These are phyloP conservation scores for Eutrigla gurnardus DNA, from an alignment of 2,797 vertebrate genomes.

Conservation along the genomic window DNA sequence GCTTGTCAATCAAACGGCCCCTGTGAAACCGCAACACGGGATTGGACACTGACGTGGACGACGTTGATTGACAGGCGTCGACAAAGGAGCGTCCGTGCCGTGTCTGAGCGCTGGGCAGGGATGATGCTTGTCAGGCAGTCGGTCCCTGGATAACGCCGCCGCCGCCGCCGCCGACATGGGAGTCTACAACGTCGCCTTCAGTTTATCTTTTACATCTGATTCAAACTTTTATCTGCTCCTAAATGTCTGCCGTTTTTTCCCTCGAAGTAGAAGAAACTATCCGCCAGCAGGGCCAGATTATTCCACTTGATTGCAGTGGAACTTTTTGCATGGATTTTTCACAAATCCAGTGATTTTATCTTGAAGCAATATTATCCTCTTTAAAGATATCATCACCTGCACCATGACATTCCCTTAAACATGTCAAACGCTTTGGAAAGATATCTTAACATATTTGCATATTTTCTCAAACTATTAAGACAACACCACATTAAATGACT, in stretches of 20 bases:
- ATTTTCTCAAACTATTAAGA: neutral
- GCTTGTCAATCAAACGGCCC: constrained; percentile 63
- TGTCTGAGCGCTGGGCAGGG: constrained; percentile 26
- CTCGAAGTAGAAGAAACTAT: constrained; percentile 17
- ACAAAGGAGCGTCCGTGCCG: constrained; percentile 37
- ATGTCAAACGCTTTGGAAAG: constrained; percentile 3
- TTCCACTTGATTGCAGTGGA: constrained; percentile 10
- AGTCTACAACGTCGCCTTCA: constrained; percentile 23
- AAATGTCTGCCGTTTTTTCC: constrained; percentile 5
- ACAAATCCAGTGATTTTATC: constrained; percentile 47
- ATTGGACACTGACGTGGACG: constrained; percentile 67
- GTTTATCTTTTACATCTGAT: constrained; percentile 47
- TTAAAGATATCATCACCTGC: constrained; percentile 30
- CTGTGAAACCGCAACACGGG: constrained; percentile 46
- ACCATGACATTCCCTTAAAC: constrained; percentile 22
- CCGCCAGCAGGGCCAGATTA: constrained; percentile 16
- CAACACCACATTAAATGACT: constrained; percentile 1
- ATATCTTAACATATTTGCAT: constrained; percentile 15
- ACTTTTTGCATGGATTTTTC: constrained; percentile 17
- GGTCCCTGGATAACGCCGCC: constrained; percentile 42
- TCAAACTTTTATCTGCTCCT: constrained; percentile 46
- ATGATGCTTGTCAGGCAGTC: constrained; percentile 38
- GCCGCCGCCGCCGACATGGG: constrained; percentile 10
- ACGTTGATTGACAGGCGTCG: constrained; percentile 65
- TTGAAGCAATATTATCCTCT: constrained; percentile 7